Evolutionary conservation across 1,140 invertebrate species (phyloP).

Genomic region (Hyles vespertilio): DNA sequence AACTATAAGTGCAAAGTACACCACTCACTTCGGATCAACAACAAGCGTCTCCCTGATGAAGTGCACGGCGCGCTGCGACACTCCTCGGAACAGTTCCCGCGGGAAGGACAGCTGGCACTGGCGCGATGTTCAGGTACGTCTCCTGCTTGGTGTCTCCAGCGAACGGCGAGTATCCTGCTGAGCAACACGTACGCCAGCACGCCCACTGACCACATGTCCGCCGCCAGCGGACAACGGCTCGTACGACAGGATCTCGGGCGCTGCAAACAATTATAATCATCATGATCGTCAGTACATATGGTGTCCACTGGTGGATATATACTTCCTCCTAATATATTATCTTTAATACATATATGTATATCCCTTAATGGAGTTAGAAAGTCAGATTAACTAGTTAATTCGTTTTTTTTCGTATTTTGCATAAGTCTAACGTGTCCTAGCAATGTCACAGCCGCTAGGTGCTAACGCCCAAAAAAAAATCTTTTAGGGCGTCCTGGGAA

Average conservation of each 20-base stretch:
- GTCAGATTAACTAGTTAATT: too few relatives aligned
- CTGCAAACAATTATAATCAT: constrained; percentile 61
- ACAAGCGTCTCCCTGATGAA: constrained; percentile 91
- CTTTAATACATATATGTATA: too few relatives aligned
- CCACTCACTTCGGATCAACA: constrained; percentile 88
- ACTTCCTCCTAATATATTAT: too few relatives aligned
- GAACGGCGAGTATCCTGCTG: constrained; percentile 94
- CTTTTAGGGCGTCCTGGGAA: too few relatives aligned
- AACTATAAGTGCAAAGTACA: background rate
- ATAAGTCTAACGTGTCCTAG: too few relatives aligned
- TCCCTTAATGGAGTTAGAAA: too few relatives aligned
- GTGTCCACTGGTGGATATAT: too few relatives aligned
- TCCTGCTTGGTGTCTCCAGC: constrained; percentile 96
- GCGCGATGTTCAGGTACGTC: constrained; percentile 95
- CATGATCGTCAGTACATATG: too few relatives aligned
- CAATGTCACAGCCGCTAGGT: too few relatives aligned
- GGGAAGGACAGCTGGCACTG: constrained; percentile 94
- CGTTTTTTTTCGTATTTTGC: too few relatives aligned
- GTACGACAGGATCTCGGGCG: constrained; percentile 95
- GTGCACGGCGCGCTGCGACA: constrained; percentile 88
- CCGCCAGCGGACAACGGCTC: constrained; percentile 93
- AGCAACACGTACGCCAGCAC: constrained; percentile 95
- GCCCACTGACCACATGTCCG: constrained; percentile 97
- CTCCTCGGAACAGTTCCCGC: constrained; percentile 89
- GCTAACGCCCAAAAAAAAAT: too few relatives aligned